phyloP scores from a whole-genome alignment of 2,797 vertebrate species.

The Cichlasoma orientale region DNA sequence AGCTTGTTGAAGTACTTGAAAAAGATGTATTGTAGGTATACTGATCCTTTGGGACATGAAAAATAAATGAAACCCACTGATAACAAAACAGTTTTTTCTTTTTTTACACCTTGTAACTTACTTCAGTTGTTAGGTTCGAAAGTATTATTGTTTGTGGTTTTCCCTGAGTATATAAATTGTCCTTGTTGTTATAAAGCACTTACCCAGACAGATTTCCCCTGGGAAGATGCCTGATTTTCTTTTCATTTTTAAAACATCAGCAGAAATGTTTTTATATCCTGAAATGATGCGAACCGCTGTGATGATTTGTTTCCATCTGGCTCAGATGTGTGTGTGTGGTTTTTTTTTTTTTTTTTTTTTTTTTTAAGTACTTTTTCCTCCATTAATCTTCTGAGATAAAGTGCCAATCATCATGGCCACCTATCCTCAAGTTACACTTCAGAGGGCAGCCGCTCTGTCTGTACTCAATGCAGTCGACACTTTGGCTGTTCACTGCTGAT shows the following conservation, averaged over 20 bases:
- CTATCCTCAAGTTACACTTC: background rate
- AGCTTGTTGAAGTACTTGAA: conserved; percentile 13
- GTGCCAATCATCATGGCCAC: background rate
- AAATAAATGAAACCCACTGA: conserved; percentile 10
- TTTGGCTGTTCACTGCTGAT: background rate
- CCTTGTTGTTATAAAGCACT: background rate
- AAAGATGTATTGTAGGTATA: background rate
- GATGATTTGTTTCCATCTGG: conserved; percentile 2
- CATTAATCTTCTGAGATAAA: background rate
- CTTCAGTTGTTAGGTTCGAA: background rate
- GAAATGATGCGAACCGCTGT: background rate
- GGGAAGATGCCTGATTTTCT: background rate
- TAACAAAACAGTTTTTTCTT: background rate
- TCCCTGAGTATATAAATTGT: background rate
- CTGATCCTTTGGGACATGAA: conserved; percentile 9
- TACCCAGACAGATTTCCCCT: conserved; percentile 4
- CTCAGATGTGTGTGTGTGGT: fast-evolving
- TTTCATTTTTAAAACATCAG: background rate
- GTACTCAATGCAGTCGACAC: background rate
- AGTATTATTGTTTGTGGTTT: background rate
- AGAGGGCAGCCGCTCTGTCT: background rate
- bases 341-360: too few relatives aligned
- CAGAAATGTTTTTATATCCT: background rate
- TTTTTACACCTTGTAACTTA: background rate
- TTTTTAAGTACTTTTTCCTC: background rate